These are phyloP conservation scores for Melitaea cinxia DNA, from an alignment of 1,140 invertebrate genomes.

Conservation along the genomic window DNA sequence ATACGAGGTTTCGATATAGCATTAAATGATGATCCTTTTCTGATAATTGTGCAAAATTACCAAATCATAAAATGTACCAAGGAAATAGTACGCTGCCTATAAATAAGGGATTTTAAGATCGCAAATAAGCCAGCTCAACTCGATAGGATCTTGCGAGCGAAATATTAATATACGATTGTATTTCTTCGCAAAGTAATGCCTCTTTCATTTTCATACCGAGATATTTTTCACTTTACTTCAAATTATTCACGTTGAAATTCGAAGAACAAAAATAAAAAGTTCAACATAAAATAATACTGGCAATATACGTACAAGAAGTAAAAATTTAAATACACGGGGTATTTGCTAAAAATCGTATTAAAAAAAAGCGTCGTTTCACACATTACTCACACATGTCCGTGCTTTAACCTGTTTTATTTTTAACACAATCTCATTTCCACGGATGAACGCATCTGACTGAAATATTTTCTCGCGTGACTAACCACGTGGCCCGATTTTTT, in stretches of 20 bases:
- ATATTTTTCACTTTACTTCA: background rate
- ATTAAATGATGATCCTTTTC: no score
- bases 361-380: background rate
- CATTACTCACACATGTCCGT: background rate
- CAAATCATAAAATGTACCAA: no score
- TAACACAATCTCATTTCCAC: slow-evolving; percentile 42
- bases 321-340: background rate
- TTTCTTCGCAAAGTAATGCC: no score
- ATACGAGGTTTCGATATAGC: no score
- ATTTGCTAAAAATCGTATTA: background rate
- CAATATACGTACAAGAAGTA: background rate
- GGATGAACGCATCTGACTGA: slow-evolving; percentile 36
- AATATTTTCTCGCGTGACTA: slow-evolving; percentile 38
- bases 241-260: background rate
- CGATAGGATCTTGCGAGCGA: no score
- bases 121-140: no score
- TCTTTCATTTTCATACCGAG: no score
- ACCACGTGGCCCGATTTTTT: slow-evolving; percentile 26
- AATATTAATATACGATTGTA: no score
- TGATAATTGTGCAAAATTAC: no score
- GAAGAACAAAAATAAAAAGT: background rate
- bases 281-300: background rate
- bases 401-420: slow-evolving; percentile 34
- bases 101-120: no score
- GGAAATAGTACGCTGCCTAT: no score